phyloP scores from a whole-genome alignment of 2,797 vertebrate species.

The Channallabes apus region DNA sequence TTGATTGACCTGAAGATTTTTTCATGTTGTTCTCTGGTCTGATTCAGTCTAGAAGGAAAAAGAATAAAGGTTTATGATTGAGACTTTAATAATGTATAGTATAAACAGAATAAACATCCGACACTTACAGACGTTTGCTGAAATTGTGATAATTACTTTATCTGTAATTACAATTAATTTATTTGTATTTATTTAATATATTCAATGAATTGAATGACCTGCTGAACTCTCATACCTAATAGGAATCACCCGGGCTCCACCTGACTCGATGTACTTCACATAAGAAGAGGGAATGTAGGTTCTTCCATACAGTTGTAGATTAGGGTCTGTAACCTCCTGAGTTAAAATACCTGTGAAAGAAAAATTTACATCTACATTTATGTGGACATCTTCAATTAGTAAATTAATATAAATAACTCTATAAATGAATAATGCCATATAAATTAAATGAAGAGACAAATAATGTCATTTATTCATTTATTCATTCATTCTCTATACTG shows the following conservation, averaged over 20 bases:
- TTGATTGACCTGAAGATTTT: slow-evolving; percentile 77
- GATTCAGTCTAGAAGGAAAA: slow-evolving; percentile 67
- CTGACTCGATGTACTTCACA: slow-evolving; percentile 78
- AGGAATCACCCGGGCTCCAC: slow-evolving; percentile 76
- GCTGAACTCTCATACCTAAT: slow-evolving; percentile 69
- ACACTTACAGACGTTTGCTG: background rate
- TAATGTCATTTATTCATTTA: no score
- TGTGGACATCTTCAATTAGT: background rate
- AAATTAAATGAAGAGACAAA: background rate
- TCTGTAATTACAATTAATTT: no score
- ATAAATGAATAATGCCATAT: background rate
- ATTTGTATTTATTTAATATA: no score
- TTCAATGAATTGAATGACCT: no score
- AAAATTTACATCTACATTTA: no score
- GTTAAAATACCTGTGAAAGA: slow-evolving; percentile 74
- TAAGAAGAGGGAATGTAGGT: slow-evolving; percentile 78
- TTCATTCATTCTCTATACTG: no score
- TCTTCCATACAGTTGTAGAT: slow-evolving; percentile 69
- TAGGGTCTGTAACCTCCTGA: slow-evolving; percentile 69
- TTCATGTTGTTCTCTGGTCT: slow-evolving; percentile 70
- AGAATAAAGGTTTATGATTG: background rate
- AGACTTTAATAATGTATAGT: background rate
- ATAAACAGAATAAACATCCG: background rate
- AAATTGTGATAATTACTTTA: no score
- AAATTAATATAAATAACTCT: background rate